phyloP scores from a whole-genome alignment of 2,113 vertebrate species.

The Phaetusa simplex region DNA sequence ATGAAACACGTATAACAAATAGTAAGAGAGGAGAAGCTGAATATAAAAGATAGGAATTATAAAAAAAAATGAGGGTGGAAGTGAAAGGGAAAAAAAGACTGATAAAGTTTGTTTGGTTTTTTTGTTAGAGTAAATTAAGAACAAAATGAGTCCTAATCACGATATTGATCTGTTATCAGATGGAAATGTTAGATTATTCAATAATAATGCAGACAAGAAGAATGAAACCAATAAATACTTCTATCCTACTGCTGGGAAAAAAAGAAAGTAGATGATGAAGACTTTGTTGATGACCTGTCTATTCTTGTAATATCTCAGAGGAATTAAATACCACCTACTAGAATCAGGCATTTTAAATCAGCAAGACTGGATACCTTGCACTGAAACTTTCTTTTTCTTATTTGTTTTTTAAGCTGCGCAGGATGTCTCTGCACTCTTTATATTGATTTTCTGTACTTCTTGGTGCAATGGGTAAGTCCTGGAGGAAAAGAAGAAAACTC shows the following conservation, averaged over 20 bases:
- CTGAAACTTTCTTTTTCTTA: neutral
- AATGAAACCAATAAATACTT: conserved; percentile 33
- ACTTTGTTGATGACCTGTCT: neutral
- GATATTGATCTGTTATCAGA: conserved; percentile 1
- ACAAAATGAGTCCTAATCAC: neutral
- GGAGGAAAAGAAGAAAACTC: neutral
- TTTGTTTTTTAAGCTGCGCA: neutral
- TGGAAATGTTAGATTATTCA: conserved; percentile 10
- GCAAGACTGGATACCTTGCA: neutral
- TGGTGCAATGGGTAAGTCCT: neutral
- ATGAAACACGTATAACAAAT: neutral
- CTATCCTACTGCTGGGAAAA: neutral
- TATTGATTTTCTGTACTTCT: neutral
- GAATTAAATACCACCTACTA: neutral
- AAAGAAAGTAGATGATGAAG: neutral
- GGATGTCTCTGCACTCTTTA: neutral
- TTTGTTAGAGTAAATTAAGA: neutral
- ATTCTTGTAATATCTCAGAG: neutral
- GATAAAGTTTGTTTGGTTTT: neutral
- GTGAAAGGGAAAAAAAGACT: neutral
- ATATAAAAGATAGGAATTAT: neutral
- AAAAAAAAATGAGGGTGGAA: neutral
- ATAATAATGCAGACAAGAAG: conserved; percentile 19
- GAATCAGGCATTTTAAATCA: conserved; percentile 2
- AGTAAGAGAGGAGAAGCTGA: neutral